Evolutionary conservation across 2,113 vertebrate species (phyloP).

Genomic region (Crocuta crocuta): DNA sequence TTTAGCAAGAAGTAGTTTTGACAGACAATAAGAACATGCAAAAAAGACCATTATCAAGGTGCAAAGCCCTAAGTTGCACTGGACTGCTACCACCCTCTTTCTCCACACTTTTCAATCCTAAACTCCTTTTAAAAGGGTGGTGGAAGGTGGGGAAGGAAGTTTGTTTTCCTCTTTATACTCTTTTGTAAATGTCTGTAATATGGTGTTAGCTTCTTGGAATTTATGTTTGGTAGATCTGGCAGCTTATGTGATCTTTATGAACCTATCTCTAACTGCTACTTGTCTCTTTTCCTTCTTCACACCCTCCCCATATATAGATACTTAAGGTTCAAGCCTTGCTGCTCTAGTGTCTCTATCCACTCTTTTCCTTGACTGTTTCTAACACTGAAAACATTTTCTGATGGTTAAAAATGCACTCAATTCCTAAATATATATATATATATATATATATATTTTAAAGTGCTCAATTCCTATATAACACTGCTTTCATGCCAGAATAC

Average conservation of each 20-base stretch:
- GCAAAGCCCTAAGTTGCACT: neutral
- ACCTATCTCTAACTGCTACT: neutral
- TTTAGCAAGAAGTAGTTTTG: conserved; percentile 57
- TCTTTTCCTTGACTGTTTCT: conserved; percentile 15
- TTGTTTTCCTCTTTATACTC: neutral
- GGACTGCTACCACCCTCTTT: neutral
- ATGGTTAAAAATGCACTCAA: conserved; percentile 20
- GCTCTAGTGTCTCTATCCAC: neutral
- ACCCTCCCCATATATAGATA: neutral
- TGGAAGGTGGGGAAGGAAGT: neutral
- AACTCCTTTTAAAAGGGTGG: neutral
- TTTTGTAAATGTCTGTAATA: conserved; percentile 12
- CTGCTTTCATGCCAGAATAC: neutral
- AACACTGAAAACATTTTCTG: conserved; percentile 25
- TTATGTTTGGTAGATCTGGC: neutral
- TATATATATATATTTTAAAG: no score
- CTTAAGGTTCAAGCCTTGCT: neutral
- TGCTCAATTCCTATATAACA: neutral
- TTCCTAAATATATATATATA: neutral
- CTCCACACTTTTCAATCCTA: neutral
- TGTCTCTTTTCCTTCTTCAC: neutral
- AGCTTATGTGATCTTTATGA: neutral
- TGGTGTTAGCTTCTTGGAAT: neutral
- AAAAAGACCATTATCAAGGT: conserved; percentile 37
- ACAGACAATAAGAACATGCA: conserved; percentile 44